Evolutionary conservation across 1,140 invertebrate species (phyloP), one percentile per base, ranked within the genome.

Genomic region (Colletes gigas): DNA sequence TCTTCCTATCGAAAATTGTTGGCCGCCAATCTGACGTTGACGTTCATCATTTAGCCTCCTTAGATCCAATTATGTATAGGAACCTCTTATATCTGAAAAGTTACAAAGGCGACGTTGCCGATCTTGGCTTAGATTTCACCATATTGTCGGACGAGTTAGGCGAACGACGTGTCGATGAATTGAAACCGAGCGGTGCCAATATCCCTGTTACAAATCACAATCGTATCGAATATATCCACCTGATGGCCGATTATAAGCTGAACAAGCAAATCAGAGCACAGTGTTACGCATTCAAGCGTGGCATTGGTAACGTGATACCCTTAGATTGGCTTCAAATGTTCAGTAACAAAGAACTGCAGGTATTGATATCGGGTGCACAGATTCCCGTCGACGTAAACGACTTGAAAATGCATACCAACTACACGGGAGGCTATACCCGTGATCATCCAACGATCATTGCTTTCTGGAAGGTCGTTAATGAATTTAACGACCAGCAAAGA

Each of bases 211-310:
- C 97, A 3, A 96, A 96, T 84, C 95, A 96, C 71, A 99, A 99
- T 94, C 95, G 97, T 75, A 98, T 99, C 90, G 98, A 99, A 92
- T 99, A 99, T 90, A 98, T 99, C 87, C 98, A 99, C 92, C 93
- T 99, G 73, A 97, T 99, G 92, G 98, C 98, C 2, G 98, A 99
- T 94, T 99, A 98, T 88, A 99, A 99, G 93, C 94, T 99, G 30
- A 99, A 99, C 92, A 96, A 96, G 89, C 98, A 99, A 94, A 98
- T 99, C 78, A 94, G 97, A 65, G 94, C 95, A 3, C 98, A 99
- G 83, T 98, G 97, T 88, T 94, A 94, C 73, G 97, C 97, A 39
- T 98, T 98, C 89, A 96, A 97, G 84, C 95, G 96, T 92, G 96
- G 99, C 1, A 94, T 99, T 57, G 96, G 97, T 30, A 97, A 97